Percentiles rank a stretch among this genome's conserved stretches.
These are phyloP conservation scores for Chloroclysta siterata DNA, from an alignment of 2,888 invertebrate genomes.

Conservation along the genomic window DNA sequence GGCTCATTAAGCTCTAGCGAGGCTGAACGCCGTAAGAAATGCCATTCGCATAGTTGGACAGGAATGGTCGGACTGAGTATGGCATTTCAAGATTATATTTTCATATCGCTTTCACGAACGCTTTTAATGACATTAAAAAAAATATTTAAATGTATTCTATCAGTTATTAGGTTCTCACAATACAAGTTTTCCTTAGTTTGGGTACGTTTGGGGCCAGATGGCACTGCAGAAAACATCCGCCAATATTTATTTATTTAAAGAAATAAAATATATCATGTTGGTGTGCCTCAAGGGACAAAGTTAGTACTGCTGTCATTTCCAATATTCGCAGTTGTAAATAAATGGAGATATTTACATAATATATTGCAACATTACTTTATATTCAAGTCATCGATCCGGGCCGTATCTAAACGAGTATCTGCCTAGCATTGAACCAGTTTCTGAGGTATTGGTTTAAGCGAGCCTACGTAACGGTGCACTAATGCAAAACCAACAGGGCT, in stretches of 20 bases:
- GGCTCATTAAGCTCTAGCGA: constrained; percentile 29
- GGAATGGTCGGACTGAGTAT: constrained; percentile 21
- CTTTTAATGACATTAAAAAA: constrained; percentile 9
- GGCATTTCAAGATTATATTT: constrained; percentile 26
- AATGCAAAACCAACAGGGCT: constrained; percentile 39
- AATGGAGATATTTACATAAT: constrained; percentile 32
- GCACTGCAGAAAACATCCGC: not conserved
- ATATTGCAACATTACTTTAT: constrained; percentile 35
- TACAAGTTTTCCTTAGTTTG: too few species aligned
- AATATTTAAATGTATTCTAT: too few species aligned
- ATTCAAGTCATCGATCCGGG: constrained; percentile 40
- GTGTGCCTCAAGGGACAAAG: constrained; percentile 14
- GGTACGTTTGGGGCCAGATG: too few species aligned
- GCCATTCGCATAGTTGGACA: constrained; percentile 29
- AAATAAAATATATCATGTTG: not conserved
- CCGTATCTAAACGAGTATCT: constrained; percentile 65
- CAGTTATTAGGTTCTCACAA: not conserved
- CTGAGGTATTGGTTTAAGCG: constrained; percentile 51
- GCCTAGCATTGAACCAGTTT: constrained; percentile 68
- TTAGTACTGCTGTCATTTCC: constrained; percentile 20
- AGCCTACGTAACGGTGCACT: constrained; percentile 58
- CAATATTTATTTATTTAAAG: not conserved
- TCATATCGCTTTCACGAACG: constrained; percentile 12
- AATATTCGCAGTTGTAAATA: constrained; percentile 27
- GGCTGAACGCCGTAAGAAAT: constrained; percentile 27